phyloP scores from a whole-genome alignment of 2,113 vertebrate genomes.

The Oncorhynchus kisutch region DNA sequence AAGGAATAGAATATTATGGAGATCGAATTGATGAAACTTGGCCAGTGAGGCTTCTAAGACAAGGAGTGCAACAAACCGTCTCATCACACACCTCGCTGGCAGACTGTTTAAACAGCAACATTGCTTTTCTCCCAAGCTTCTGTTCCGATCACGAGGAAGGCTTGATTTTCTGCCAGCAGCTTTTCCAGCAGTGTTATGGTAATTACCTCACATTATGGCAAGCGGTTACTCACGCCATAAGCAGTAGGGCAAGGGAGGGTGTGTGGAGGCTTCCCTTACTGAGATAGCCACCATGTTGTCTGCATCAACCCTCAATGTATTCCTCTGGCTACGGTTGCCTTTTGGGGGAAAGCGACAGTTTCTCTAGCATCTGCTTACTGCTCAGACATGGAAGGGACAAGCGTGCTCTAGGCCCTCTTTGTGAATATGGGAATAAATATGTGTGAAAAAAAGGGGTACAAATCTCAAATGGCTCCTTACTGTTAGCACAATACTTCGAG shows the following conservation, averaged over 20 bases:
- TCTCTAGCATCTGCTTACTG: constrained; percentile 59
- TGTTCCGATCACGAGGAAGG: constrained; percentile 51
- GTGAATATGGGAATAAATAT: constrained; percentile 62
- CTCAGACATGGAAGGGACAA: constrained; percentile 49
- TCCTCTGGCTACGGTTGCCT: constrained; percentile 27
- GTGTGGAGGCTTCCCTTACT: constrained; percentile 39
- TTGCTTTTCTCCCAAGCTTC: constrained; percentile 22
- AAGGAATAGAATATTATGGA: constrained; percentile 50
- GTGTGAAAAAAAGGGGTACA: constrained; percentile 3
- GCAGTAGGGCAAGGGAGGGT: constrained; percentile 29
- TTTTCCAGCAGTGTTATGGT: constrained; percentile 41
- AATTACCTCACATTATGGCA: constrained; percentile 40
- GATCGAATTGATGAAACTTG: constrained; percentile 56
- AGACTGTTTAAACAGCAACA: constrained; percentile 61
- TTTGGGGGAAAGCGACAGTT: constrained; percentile 41
- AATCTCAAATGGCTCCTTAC: constrained; percentile 23
- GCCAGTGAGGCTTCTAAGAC: constrained; percentile 30
- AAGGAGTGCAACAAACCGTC: constrained; percentile 47
- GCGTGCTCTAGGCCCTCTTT: constrained; percentile 32
- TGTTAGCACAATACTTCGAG: constrained; percentile 22
- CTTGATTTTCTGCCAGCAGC: constrained; percentile 19
- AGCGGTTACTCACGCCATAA: constrained; percentile 50
- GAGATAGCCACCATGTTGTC: constrained; percentile 51
- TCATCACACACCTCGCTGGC: constrained; percentile 46
- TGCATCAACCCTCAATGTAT: constrained; percentile 30